Percentiles rank a stretch among this genome's conserved stretches.
These are phyloP conservation scores for Clarias gariepinus DNA, from an alignment of 2,113 vertebrate genomes.

Conservation along the genomic window DNA sequence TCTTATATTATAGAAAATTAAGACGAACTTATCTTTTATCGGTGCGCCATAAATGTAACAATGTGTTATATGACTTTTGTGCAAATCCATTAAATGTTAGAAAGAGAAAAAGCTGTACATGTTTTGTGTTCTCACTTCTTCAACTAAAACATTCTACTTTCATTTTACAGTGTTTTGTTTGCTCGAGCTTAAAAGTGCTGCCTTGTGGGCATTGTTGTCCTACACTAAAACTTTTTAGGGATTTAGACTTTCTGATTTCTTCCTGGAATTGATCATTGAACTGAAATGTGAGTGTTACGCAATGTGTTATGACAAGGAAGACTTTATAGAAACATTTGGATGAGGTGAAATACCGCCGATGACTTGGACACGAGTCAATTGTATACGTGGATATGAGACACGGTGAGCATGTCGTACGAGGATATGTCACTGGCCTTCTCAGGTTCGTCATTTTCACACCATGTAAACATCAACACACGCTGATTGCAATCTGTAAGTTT, in stretches of 20 bases:
- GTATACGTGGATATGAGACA: neutral
- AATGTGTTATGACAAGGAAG: neutral
- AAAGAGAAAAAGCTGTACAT: neutral
- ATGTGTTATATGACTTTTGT: slow-evolving; percentile 6
- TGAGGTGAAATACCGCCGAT: neutral
- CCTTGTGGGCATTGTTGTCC: neutral
- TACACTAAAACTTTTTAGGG: neutral
- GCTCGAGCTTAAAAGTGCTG: neutral
- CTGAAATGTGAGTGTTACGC: neutral
- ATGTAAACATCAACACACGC: neutral
- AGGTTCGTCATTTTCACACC: neutral
- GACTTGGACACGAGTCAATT: neutral
- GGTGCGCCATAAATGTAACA: slow-evolving; percentile 1
- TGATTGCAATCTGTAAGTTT: neutral
- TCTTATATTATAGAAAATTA: neutral
- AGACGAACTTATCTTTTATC: neutral
- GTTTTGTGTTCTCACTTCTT: neutral
- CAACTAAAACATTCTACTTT: slow-evolving; percentile 23
- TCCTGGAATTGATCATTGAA: neutral
- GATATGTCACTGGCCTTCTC: neutral
- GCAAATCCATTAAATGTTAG: neutral
- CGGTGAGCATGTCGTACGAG: neutral
- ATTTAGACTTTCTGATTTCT: slow-evolving; percentile 12
- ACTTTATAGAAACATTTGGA: neutral
- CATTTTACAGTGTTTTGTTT: slow-evolving; percentile 49